Conservation (phyloP, 2,797 vertebrate species). For the Xerus rutilus region DNA sequence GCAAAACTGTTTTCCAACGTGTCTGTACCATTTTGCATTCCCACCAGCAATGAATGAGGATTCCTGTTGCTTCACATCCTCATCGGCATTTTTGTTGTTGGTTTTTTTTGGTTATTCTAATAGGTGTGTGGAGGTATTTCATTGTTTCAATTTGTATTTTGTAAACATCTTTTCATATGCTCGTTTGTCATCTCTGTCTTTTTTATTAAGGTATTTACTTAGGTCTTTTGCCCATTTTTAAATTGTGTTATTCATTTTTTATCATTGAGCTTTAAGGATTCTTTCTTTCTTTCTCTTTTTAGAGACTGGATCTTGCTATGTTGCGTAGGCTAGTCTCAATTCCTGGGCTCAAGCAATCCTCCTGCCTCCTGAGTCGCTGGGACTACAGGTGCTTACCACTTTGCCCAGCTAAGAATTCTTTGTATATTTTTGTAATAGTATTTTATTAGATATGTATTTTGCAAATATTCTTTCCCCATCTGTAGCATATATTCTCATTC, state of each 20-base stretch:
- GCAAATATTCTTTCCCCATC: neutral
- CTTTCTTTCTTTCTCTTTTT: neutral
- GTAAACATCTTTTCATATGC: neutral
- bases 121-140: neutral
- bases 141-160: neutral
- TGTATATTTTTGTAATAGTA: too few species aligned
- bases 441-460: neutral
- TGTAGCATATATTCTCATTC: neutral
- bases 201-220: neutral
- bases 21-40: neutral
- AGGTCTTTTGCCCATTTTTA: neutral
- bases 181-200: neutral
- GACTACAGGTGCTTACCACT: too few species aligned
- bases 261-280: neutral
- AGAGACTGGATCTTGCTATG: too few species aligned
- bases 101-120: neutral
- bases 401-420: too few species aligned
- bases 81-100: neutral
- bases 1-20: neutral
- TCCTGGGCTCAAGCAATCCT: too few species aligned
- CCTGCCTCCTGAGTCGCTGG: too few species aligned
- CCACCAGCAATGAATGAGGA: neutral
- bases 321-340: too few species aligned
- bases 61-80: neutral
- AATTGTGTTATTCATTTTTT: neutral